phyloP scores from a whole-genome alignment of 2,888 invertebrate species.

The Portevinia maculata region DNA sequence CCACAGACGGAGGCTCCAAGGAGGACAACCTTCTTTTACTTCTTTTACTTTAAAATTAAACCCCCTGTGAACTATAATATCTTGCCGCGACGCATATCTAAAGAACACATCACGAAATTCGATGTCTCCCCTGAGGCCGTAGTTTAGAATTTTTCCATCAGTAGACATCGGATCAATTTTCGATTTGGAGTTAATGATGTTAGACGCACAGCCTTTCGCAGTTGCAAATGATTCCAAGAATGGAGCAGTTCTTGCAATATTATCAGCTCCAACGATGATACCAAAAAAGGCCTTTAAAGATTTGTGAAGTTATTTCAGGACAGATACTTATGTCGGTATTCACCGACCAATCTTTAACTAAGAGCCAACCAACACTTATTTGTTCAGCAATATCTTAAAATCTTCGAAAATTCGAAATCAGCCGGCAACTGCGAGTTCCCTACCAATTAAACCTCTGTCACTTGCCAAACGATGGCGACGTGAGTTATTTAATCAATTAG shows the following conservation, averaged over 20 bases:
- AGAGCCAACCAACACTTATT: too few relatives aligned
- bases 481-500: too few relatives aligned
- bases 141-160: conserved; percentile 86
- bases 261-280: conserved; percentile 90
- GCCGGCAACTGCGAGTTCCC: too few relatives aligned
- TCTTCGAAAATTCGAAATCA: too few relatives aligned
- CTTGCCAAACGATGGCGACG: too few relatives aligned
- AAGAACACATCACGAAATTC: conserved; percentile 89
- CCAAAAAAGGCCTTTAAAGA: conserved; percentile 86
- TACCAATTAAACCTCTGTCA: too few relatives aligned
- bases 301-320: neutral
- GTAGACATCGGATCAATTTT: conserved; percentile 88
- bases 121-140: conserved; percentile 86
- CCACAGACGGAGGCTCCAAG: conserved; percentile 92
- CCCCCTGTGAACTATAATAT: conserved; percentile 88
- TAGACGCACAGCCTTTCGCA: conserved; percentile 89
- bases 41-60: conserved; percentile 85
- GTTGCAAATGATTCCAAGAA: conserved; percentile 89
- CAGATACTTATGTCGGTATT: too few relatives aligned
- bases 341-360: too few relatives aligned
- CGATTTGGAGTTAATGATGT: conserved; percentile 89
- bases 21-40: conserved; percentile 89
- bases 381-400: too few relatives aligned
- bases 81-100: conserved; percentile 90
- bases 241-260: conserved; percentile 89